Conservation (phyloP, 1,140 invertebrate genomes). For the Drosophila malerkotliana region DNA sequence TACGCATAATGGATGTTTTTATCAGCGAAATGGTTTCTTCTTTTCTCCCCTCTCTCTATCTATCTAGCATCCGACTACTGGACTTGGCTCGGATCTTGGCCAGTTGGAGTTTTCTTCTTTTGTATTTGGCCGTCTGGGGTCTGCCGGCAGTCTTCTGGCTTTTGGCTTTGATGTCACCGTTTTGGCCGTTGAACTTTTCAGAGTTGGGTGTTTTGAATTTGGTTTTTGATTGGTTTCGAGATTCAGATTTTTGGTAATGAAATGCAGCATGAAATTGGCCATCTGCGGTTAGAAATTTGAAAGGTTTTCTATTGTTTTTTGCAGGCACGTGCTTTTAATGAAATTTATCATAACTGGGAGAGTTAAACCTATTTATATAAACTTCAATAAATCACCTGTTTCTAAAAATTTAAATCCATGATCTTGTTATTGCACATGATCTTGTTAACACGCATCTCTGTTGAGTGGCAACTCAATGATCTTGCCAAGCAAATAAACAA, state of each 20-base stretch:
- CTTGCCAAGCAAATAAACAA: slow-evolving; percentile 68
- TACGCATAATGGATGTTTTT: slow-evolving; percentile 82
- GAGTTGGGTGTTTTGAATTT: slow-evolving; percentile 17
- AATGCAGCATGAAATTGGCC: slow-evolving; percentile 41
- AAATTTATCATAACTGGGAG: neutral
- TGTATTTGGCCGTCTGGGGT: slow-evolving; percentile 46
- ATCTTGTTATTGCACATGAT: slow-evolving; percentile 68
- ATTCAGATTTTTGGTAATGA: slow-evolving; percentile 37
- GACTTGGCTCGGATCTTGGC: slow-evolving; percentile 47
- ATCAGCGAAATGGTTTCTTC: slow-evolving; percentile 77
- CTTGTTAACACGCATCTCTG: slow-evolving; percentile 55
- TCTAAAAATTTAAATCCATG: slow-evolving; percentile 48
- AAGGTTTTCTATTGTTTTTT: neutral
- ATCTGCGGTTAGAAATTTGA: slow-evolving; percentile 6
- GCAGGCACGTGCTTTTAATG: neutral
- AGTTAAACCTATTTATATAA: neutral
- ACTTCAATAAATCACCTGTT: neutral
- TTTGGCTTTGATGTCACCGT: slow-evolving; percentile 67
- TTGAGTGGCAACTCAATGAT: slow-evolving; percentile 66
- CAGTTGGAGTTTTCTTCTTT: slow-evolving; percentile 34
- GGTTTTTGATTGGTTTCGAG: neutral
- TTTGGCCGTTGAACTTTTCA: slow-evolving; percentile 69
- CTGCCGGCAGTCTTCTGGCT: slow-evolving; percentile 58
- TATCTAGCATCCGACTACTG: slow-evolving; percentile 58
- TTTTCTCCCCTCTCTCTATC: neutral